Base-by-base conservation (phyloP, 2,888 invertebrate species). In the Neoitamus cyanurus region DNA sequence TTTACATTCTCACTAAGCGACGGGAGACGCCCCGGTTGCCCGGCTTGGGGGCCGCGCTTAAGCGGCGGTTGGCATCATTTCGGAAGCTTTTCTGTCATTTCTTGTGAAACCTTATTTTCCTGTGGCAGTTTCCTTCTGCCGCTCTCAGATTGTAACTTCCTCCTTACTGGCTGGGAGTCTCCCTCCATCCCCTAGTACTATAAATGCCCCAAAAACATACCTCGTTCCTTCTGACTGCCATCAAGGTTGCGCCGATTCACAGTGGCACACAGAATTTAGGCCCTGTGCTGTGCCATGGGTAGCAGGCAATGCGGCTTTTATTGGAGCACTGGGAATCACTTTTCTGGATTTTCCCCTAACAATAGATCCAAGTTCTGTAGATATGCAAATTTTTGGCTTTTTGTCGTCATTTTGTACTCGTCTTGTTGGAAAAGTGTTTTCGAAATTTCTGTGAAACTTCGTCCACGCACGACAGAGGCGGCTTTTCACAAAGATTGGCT, bases 31-130 rank as follows among this genome's bases (percentile, higher is more conserved):
- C 20, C 58, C 58, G 7, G 58, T 20, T 15, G 6, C 15, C n/a
- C 5, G 7, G 48, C 7, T 5, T 48, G n/a, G 58, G 25, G 58
- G 58, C 58, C 58, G 3, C 42, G 37, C 42, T 36, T 75, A 75
- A 75, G 28, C 75, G 42, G 37, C 25, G 75, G 58, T 37, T 42
- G 75, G 75, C 75, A 75, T 75, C 75, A 75, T 42, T 42, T 75
- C 75, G 75, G 75, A 75, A 75, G 75, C 75, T 42, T 75, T 75
- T 30, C 75, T 75, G 75, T 75, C 75, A 75, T 75, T 75, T 75
- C 75, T 42, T 37, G 75, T 28, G 42, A 75, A 75, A 75, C 75
- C 75, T 75, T 75, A 75, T 75, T 75, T 75, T 75, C 75, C 75
- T 75, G 75, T 75, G 75, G 75, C 75, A 75, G 37, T 75, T 75